Evolutionary conservation across 2,113 vertebrate genomes (phyloP).

Genomic region (Pteruthius melanotis): DNA sequence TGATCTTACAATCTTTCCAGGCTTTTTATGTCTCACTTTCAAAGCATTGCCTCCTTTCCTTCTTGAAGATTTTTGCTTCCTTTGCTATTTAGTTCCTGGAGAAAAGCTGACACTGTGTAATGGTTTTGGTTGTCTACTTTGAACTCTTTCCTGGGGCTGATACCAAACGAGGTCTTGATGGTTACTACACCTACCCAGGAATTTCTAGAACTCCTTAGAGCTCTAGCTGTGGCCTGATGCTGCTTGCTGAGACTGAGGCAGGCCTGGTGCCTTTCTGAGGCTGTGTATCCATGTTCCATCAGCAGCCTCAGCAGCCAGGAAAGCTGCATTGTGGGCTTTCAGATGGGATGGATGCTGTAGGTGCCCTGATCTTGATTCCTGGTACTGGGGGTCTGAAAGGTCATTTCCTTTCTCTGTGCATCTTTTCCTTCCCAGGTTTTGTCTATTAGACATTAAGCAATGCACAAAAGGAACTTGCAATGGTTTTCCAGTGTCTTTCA

Average conservation of each 20-base stretch:
- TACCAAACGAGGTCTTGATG: neutral
- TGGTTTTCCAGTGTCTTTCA: neutral
- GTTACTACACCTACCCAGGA: neutral
- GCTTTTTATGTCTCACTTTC: neutral
- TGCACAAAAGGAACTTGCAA: neutral
- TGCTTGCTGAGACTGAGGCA: neutral
- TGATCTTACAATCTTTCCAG: neutral
- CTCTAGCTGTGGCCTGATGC: neutral
- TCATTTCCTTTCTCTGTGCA: neutral
- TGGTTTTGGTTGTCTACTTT: neutral
- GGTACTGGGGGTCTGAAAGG: neutral
- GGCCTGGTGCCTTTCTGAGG: neutral
- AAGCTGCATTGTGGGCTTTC: neutral
- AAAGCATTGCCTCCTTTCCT: neutral
- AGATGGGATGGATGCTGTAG: neutral
- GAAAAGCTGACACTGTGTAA: accelerated
- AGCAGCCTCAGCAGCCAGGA: neutral
- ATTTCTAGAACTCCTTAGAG: neutral
- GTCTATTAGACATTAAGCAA: neutral
- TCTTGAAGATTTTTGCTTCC: neutral
- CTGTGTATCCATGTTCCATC: neutral
- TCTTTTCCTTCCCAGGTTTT: neutral
- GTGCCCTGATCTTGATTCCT: accelerated
- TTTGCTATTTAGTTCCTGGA: neutral
- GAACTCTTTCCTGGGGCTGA: neutral